Percentiles rank a stretch among this genome's conserved stretches.
These are phyloP conservation scores for Tetramorium simillimum DNA, from an alignment of 1,140 invertebrate genomes.

Conservation along the genomic window DNA sequence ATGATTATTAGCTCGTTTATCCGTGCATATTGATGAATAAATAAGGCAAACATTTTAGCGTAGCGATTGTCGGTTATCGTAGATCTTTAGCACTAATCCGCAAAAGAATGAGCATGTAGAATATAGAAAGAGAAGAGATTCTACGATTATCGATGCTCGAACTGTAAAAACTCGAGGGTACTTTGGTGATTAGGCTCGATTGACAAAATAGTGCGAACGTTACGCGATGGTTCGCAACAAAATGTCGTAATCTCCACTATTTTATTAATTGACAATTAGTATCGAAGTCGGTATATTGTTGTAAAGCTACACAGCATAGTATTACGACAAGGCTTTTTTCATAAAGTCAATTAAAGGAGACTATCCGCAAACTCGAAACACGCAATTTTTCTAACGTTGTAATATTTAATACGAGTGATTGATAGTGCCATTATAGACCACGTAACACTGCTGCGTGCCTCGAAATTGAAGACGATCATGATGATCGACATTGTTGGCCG, in stretches of 20 bases:
- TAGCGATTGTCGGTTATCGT: constrained; percentile 43
- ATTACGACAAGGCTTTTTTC: constrained; percentile 73
- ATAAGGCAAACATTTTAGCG: constrained; percentile 33
- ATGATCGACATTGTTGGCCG: constrained; percentile 48
- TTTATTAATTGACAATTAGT: constrained; percentile 73
- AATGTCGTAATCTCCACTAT: constrained; percentile 78
- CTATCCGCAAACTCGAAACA: constrained; percentile 72
- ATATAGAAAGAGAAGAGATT: constrained; percentile 13
- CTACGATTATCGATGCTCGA: constrained; percentile 39
- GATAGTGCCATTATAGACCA: constrained; percentile 75
- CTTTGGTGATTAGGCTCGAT: constrained; percentile 61
- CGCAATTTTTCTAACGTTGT: constrained; percentile 76
- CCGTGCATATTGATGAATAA: background rate
- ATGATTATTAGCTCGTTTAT: constrained; percentile 20
- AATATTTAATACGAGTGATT: constrained; percentile 76
- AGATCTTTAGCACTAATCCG: constrained; percentile 30
- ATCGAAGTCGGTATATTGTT: constrained; percentile 65
- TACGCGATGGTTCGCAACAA: constrained; percentile 54
- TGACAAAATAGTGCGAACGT: constrained; percentile 65
- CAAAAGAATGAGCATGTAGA: constrained; percentile 10
- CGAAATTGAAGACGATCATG: constrained; percentile 53
- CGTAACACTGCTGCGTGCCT: constrained; percentile 74
- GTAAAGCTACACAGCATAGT: constrained; percentile 64
- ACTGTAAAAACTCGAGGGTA: constrained; percentile 30
- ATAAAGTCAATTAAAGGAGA: constrained; percentile 76